Base-by-base conservation (phyloP, 2,113 vertebrate species). In the Neogobius melanostomus region DNA sequence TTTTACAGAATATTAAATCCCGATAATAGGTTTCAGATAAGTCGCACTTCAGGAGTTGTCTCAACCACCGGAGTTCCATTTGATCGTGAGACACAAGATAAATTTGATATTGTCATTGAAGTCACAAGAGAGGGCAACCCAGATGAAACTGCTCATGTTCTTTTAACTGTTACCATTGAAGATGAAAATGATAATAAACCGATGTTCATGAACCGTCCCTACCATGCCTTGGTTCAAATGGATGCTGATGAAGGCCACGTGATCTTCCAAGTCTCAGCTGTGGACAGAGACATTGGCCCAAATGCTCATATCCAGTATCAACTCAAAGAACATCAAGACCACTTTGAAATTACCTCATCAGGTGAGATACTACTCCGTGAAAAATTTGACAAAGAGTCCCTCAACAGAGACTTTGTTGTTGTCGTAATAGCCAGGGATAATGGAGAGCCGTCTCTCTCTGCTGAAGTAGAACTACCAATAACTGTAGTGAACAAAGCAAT, bases 1-100 rank as follows among this genome's bases (percentile, higher is more conserved):
- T 98, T 98, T 84, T 99, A 95, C 71, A 93, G 80, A 16, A 97
- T 99, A 81, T 84, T 99, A 69, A 99, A 99, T 83, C 97, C 97
- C 42, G 96, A 98, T 76, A 93, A 74, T 70, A 95, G 93, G 68
- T 98, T 99, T 90, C 91, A 95, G 91, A 94, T 99, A 70, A 95
- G 96, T 82, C 92, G 74, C 70, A 99, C 97, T 0, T 97, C 98
- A 1, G 98, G 98, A 50, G 95, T 98, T 0, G 88, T 99, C 16
- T 96, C 95, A 1, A 95, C 94, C 16, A 98, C 97, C 0, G 96
- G 97, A 16, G 82, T 95, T 63, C 94, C 96, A 0, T 99, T 99
- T 79, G 96, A 99, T 76, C 95, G 96, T 0, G 98, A 99, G 57
- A 91, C 89, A 51, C 95, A 94, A 68, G 95, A 96, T 65, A 80